These are phyloP conservation scores for Xiphydria camelus DNA, from an alignment of 2,888 invertebrate species.

Conservation along the genomic window DNA sequence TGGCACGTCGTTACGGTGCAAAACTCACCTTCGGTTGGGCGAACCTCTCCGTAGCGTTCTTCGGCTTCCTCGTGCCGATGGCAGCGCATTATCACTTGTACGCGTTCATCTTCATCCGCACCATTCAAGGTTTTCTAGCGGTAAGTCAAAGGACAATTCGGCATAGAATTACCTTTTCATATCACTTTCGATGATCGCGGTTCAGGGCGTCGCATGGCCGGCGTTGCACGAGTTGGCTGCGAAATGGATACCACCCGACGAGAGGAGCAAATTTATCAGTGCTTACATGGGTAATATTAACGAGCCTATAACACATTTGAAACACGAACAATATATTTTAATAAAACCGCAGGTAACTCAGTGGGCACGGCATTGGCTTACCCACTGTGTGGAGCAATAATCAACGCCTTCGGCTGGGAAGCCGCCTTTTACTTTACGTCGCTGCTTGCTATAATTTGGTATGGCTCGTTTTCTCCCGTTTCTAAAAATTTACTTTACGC, in stretches of 20 bases:
- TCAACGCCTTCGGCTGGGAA: constrained; percentile 70
- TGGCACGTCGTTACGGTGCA: constrained; percentile 72
- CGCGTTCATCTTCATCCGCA: constrained; percentile 64
- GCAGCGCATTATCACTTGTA: constrained; percentile 64
- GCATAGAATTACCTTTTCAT: constrained; percentile 1
- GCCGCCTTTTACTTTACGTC: constrained; percentile 72
- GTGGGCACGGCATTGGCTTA: constrained; percentile 70
- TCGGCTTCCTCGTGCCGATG: constrained; percentile 70
- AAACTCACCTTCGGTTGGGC: constrained; percentile 72
- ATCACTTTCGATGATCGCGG: constrained; percentile 2
- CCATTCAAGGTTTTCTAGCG: constrained; percentile 71
- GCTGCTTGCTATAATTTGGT: constrained; percentile 68
- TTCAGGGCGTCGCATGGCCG: constrained; percentile 71
- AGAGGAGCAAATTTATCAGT: constrained; percentile 73
- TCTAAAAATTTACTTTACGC: background rate
- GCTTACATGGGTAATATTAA: constrained; percentile 61
- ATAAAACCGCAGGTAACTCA: constrained; percentile 65
- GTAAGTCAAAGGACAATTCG: too few relatives aligned
- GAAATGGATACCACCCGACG: constrained; percentile 80
- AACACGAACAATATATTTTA: background rate
- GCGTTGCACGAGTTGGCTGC: constrained; percentile 79
- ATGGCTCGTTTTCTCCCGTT: constrained; percentile 26
- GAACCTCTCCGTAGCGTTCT: constrained; percentile 66
- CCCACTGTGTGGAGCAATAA: constrained; percentile 71
- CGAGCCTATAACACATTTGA: background rate